Conservation (phyloP, 2,797 vertebrate genomes). For the Gymnoscopelus microlampas region DNA sequence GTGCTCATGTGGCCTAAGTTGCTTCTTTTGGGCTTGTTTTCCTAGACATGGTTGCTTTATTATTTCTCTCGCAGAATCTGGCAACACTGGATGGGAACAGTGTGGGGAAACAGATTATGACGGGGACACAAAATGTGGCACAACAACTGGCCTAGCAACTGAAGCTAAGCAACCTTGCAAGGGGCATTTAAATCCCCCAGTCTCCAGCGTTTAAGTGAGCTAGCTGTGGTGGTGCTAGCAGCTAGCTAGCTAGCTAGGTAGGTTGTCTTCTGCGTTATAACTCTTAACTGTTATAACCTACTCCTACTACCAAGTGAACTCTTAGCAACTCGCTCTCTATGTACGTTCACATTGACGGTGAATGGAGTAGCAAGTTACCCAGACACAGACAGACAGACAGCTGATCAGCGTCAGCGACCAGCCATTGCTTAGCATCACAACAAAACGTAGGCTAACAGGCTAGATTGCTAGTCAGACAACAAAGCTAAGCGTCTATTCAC, state of each 20-base stretch:
- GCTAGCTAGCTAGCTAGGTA: constrained; percentile 43
- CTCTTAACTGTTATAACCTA: background rate
- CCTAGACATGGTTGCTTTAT: no score
- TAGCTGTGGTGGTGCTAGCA: background rate
- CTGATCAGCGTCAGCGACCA: constrained; percentile 52
- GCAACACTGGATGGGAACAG: no score
- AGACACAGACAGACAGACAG: constrained; percentile 8
- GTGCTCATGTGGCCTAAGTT: no score
- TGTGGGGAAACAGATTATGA: no score
- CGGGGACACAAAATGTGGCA: no score
- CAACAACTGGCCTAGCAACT: constrained; percentile 57
- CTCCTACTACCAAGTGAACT: background rate
- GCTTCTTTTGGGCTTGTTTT: no score
- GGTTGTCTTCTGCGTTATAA: background rate
- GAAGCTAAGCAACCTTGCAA: constrained; percentile 61
- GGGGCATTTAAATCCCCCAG: constrained; percentile 77
- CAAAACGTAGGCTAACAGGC: constrained; percentile 74
- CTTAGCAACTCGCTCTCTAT: no score
- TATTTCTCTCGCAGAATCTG: no score
- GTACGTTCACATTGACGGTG: no score
- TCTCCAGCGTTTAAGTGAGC: constrained; percentile 52
- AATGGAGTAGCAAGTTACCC: no score
- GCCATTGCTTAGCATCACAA: constrained; percentile 77
- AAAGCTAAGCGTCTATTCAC: constrained; percentile 50
- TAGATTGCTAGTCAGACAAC: constrained; percentile 68